These are phyloP conservation scores for Papilio glaucus DNA, from an alignment of 1,140 invertebrate genomes.

Conservation along the genomic window DNA sequence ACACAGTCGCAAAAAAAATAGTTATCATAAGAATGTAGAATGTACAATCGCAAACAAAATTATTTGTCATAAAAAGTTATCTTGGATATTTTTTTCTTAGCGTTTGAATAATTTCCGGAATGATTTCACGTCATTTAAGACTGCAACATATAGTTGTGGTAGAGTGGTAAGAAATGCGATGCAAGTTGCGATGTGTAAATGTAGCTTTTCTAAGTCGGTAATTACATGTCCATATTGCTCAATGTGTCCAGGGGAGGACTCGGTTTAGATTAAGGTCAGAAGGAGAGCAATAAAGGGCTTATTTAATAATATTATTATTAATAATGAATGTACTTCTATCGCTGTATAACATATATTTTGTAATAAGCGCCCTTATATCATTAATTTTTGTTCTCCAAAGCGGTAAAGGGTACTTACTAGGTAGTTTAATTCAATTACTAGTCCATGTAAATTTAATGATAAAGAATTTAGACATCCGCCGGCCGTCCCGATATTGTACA, in stretches of 20 bases:
- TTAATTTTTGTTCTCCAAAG: constrained; percentile 78
- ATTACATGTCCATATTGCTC: constrained; percentile 79
- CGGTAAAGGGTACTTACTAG: constrained; percentile 82
- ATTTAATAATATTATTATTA: constrained; percentile 58
- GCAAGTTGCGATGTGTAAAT: constrained; percentile 46
- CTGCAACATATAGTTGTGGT: background rate
- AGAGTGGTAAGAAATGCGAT: constrained; percentile 41
- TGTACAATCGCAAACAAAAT: background rate
- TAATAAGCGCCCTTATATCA: constrained; percentile 67
- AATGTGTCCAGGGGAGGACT: constrained; percentile 73
- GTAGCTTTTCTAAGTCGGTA: constrained; percentile 66
- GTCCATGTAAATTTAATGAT: constrained; percentile 80
- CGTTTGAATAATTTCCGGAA: background rate
- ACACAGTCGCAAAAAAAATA: background rate
- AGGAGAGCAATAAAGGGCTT: constrained; percentile 76
- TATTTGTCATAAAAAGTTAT: background rate
- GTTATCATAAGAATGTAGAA: background rate
- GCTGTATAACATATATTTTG: constrained; percentile 61
- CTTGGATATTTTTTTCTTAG: background rate
- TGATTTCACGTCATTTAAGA: constrained; percentile 3
- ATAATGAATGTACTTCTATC: constrained; percentile 65
- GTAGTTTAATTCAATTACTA: constrained; percentile 83
- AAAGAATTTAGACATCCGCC: constrained; percentile 72
- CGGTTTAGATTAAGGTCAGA: constrained; percentile 73
- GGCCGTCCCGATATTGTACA: constrained; percentile 50